Base-by-base conservation (phyloP, 1,140 invertebrate genomes). In the Achroia grisella region DNA sequence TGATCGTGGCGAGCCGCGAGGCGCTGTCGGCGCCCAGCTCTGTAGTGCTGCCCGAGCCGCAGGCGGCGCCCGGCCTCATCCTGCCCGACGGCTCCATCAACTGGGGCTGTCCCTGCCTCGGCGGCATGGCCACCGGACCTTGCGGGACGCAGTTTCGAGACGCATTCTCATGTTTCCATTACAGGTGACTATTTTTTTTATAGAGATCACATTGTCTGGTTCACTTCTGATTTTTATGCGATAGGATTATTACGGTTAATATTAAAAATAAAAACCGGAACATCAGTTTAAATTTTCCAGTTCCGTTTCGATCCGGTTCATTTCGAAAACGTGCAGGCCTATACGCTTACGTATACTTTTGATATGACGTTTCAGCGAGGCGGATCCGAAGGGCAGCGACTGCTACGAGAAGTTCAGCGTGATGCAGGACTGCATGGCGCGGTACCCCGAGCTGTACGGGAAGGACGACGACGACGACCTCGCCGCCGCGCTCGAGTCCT, bases 51-150 rank as follows among this genome's bases (percentile, higher is more conserved):
- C 91, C 93, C 4, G 89, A 92, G 60, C 89, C 91, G 9, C 93
- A 94, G 54, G 89, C 91, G 5, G 88, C 90, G 42, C 90, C 92
- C 46, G 96, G 97, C 17, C 84, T 98, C 1, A 92, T 98, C 46
- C 85, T 95, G 23, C 88, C 92, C 1, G 94, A 95, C 87, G 97
- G 97, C 4, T 91, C 94, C 36, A 98, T 99, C 46, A 99, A 99
- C 84, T 99, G 97, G 96, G 93, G 93, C 71, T 99, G 97, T 69
- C 97, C 97, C 0, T 99, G 97, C 84, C 88, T 98, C 11, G 97
- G 97, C 15, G 95, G 96, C 10, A 97, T 98, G 94, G 94, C 96
- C 4, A 95, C 94, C 3, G 97, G 97, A 1, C 97, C 97, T 0
- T 99, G 97, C 80, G 97, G 96, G 0, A 86, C 93, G 9, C 92